Conservation (phyloP, 2,888 invertebrate genomes). For the Diarsia mendica region DNA sequence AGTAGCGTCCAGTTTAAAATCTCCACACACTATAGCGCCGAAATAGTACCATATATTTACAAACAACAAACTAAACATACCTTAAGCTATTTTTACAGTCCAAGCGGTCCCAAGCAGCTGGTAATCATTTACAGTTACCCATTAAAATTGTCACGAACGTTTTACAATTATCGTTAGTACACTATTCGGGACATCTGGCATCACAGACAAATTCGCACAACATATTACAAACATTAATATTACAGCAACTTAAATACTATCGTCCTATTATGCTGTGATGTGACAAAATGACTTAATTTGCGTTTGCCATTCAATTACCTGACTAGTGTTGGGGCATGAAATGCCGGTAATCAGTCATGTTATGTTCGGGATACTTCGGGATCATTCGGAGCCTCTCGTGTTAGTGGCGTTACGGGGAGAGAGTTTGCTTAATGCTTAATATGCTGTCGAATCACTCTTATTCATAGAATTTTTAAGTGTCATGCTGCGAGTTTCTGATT, state of each 20-base stretch:
- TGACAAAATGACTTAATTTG: conserved; percentile 58
- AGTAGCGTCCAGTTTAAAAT: no score
- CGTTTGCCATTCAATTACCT: conserved; percentile 51
- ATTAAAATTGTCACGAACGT: conserved; percentile 43
- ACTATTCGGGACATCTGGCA: conserved; percentile 47
- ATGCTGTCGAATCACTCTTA: not conserved
- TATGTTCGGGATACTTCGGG: conserved; percentile 17
- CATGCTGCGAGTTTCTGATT: not conserved
- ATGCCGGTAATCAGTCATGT: conserved; percentile 42
- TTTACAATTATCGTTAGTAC: conserved; percentile 44
- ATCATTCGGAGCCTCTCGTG: not conserved
- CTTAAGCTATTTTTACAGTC: conserved; percentile 25
- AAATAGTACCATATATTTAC: conserved; percentile 22
- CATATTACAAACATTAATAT: conserved; percentile 57
- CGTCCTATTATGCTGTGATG: conserved; percentile 28
- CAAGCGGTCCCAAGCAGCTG: conserved; percentile 42
- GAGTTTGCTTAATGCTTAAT: no score
- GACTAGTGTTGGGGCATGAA: conserved; percentile 44
- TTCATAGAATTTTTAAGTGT: not conserved
- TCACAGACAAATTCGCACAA: conserved; percentile 41
- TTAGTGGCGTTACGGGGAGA: no score
- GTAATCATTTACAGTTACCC: conserved; percentile 33
- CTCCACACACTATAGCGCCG: not conserved
- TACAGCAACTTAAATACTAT: conserved; percentile 43
- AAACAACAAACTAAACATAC: conserved; percentile 23